Conservation (phyloP, 1,140 invertebrate species). For the Aphelenchoides avenae region DNA sequence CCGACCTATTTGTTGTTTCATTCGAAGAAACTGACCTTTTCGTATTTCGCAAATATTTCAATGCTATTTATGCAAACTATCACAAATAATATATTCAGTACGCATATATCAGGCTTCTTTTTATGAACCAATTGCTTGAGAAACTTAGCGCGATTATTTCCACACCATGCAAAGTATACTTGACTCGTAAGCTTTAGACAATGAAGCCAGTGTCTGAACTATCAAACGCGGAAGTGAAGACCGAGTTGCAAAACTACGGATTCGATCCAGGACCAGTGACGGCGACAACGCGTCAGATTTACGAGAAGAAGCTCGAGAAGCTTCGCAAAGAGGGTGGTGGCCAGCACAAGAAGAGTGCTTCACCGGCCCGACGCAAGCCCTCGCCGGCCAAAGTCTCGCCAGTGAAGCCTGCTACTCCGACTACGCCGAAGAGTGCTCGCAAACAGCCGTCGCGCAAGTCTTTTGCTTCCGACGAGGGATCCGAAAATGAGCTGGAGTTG, state of each 20-base stretch:
- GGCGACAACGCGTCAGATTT: constrained; percentile 43
- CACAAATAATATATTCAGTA: no score
- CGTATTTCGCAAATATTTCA: no score
- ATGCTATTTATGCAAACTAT: no score
- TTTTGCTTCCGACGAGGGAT: constrained; percentile 5
- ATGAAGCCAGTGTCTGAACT: constrained; percentile 45
- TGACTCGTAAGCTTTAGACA: no score
- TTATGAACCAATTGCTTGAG: no score
- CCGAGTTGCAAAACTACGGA: constrained; percentile 36
- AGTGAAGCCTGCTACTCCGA: not conserved
- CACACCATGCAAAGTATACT: no score
- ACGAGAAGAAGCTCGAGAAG: constrained; percentile 48
- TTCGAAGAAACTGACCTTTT: no score
- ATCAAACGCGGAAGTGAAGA: constrained; percentile 44
- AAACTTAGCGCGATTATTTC: no score
- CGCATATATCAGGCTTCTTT: no score
- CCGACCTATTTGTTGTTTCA: no score
- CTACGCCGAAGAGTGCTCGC: not conserved
- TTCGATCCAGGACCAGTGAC: constrained; percentile 38
- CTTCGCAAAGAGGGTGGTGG: constrained; percentile 20
- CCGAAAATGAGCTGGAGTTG: constrained; percentile 24
- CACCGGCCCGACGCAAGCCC: not conserved
- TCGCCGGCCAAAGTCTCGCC: constrained; percentile 15
- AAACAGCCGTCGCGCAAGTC: constrained; percentile 5
- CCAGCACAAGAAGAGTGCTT: constrained; percentile 2